Conservation (phyloP, 2,113 vertebrate species). For the Bombycilla garrulus region DNA sequence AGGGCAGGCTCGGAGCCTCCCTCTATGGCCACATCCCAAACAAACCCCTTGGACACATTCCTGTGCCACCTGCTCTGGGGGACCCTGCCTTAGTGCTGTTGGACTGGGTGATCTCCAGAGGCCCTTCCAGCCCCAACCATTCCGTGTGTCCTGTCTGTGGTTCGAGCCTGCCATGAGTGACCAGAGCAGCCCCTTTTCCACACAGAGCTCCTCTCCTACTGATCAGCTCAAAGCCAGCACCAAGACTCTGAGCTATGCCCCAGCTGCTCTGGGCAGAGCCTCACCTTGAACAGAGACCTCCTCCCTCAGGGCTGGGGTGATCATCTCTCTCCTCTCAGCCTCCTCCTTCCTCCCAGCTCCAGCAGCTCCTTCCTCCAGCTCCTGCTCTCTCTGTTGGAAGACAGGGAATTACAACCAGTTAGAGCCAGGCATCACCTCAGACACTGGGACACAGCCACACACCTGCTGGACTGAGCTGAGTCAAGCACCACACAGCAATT, state of each 20-base stretch:
- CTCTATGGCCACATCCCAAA: not conserved
- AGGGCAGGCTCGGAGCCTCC: not conserved
- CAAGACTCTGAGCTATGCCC: not conserved
- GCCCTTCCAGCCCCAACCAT: not conserved
- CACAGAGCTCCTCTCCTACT: not conserved
- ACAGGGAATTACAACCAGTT: not conserved
- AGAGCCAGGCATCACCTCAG: not conserved
- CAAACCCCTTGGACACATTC: not conserved
- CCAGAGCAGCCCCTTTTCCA: not conserved
- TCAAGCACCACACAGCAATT: not conserved
- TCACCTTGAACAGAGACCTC: slow-evolving; percentile 92
- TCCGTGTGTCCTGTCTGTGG: not conserved
- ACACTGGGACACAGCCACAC: not conserved
- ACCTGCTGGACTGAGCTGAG: not conserved
- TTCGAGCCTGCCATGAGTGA: fast-evolving
- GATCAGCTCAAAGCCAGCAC: not conserved
- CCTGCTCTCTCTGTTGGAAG: slow-evolving; percentile 72
- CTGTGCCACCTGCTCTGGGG: not conserved
- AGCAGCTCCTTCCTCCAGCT: slow-evolving; percentile 17
- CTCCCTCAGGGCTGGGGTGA: slow-evolving; percentile 86
- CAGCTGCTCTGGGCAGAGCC: not conserved
- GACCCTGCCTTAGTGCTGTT: not conserved
- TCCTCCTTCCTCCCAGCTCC: slow-evolving; percentile 61
- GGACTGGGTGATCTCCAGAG: not conserved
- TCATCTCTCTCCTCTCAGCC: slow-evolving; percentile 85